Evolutionary conservation across 2,888 invertebrate species (phyloP).

Genomic region (Pediacus dermestoides): DNA sequence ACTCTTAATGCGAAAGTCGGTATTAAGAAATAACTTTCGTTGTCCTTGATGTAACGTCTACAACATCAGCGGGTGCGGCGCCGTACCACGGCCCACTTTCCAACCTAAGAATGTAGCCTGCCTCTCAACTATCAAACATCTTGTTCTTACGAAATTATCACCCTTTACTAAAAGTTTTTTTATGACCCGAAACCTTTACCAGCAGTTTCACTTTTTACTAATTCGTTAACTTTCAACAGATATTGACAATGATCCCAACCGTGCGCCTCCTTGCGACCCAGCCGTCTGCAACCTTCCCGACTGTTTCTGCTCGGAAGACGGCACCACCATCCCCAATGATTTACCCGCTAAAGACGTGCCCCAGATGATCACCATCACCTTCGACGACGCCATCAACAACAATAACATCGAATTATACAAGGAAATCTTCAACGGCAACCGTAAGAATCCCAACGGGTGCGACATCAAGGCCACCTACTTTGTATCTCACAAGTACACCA

Average conservation of each 20-base stretch:
- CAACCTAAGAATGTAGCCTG: conserved; percentile 26
- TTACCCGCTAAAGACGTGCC: conserved; percentile 81
- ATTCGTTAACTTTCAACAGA: conserved; percentile 57
- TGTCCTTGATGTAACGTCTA: conserved; percentile 42
- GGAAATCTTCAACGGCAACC: conserved; percentile 83
- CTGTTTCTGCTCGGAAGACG: conserved; percentile 92
- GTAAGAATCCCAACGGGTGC: conserved; percentile 91
- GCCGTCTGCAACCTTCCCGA: conserved; percentile 83
- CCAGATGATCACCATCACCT: conserved; percentile 92
- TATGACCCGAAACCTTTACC: conserved; percentile 23
- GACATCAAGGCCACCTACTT: conserved; percentile 91
- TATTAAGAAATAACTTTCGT: conserved; percentile 45
- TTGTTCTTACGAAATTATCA: conserved; percentile 29
- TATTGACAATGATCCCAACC: conserved; percentile 89
- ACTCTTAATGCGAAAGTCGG: conserved; percentile 41
- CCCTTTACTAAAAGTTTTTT: conserved; percentile 28
- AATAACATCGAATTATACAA: conserved; percentile 92
- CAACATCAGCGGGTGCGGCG: conserved; percentile 33
- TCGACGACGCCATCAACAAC: conserved; percentile 92
- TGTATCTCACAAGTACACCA: conserved; percentile 89
- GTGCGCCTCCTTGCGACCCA: conserved; percentile 86
- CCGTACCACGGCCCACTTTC: conserved; percentile 39
- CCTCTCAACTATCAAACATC: conserved; percentile 30
- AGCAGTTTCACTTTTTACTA: conserved; percentile 32
- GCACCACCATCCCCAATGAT: conserved; percentile 81